Evolutionary conservation across 92 coral and sea anemone species (phyloP).

Genomic region (Plumapathes pennacea): DNA sequence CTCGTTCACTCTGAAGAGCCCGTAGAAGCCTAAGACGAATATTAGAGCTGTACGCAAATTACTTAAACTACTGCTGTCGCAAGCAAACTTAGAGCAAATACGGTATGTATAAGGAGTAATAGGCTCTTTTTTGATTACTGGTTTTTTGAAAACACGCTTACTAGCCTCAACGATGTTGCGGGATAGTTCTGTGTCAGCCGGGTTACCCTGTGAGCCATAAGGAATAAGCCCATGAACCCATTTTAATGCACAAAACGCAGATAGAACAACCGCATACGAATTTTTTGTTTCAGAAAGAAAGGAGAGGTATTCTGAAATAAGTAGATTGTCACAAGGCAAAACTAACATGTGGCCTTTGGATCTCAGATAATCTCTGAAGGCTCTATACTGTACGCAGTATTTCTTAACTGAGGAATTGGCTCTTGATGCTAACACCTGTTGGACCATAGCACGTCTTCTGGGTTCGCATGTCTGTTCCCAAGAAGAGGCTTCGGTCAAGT

Average conservation of each 20-base stretch:
- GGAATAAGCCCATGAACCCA: slow-evolving; percentile 20
- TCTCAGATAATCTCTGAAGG: slow-evolving; percentile 9
- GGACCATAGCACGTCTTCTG: slow-evolving; percentile 3
- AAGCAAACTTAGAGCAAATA: slow-evolving; percentile 5
- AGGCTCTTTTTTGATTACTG: slow-evolving; percentile 20
- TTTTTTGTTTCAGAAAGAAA: slow-evolving; percentile 24
- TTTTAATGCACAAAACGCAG: slow-evolving; percentile 12
- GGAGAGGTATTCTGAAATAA: slow-evolving; percentile 22
- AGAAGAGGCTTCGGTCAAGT: slow-evolving; percentile 12
- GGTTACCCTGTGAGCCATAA: slow-evolving; percentile 15
- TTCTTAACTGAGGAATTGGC: slow-evolving; percentile 19
- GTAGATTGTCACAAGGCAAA: slow-evolving; percentile 19
- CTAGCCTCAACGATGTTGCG: slow-evolving; percentile 17
- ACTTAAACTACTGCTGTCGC: slow-evolving; percentile 6
- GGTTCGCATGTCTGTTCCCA: slow-evolving; percentile 16
- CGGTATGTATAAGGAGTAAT: slow-evolving; percentile 21
- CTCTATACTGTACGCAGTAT: slow-evolving; percentile 11
- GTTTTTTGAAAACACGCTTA: slow-evolving; percentile 16
- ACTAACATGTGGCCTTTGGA: background rate
- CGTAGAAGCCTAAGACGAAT: slow-evolving; percentile 29
- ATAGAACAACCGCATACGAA: slow-evolving; percentile 14
- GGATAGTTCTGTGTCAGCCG: slow-evolving; percentile 9
- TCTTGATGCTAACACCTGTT: slow-evolving; percentile 21
- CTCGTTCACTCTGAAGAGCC: slow-evolving; percentile 35
- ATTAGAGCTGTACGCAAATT: slow-evolving; percentile 42